Evolutionary conservation across 2,113 vertebrate genomes (phyloP).

Genomic region (Ageneiosus marmoratus): DNA sequence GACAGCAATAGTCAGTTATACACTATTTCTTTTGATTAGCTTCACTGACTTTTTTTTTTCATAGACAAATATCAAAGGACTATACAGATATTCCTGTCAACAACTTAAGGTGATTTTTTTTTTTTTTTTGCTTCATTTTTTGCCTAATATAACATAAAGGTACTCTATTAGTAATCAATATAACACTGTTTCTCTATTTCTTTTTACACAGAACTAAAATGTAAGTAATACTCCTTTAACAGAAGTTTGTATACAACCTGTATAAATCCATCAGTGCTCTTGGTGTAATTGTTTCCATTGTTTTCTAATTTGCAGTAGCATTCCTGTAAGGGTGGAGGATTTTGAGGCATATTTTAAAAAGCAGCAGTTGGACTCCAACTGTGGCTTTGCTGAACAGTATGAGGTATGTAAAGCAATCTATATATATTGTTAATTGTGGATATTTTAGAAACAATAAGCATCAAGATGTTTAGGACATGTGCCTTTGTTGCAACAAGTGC

Average conservation of each 20-base stretch:
- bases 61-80: slow-evolving; percentile 60
- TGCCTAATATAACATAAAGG: not conserved
- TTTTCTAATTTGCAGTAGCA: slow-evolving; percentile 59
- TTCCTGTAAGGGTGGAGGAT: slow-evolving; percentile 80
- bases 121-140: not conserved
- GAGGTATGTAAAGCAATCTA: slow-evolving; percentile 74
- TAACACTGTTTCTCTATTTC: slow-evolving; percentile 6
- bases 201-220: slow-evolving; percentile 61
- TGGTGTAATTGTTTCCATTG: not conserved
- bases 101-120: slow-evolving; percentile 63
- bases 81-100: slow-evolving; percentile 67
- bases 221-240: slow-evolving; percentile 61
- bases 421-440: not conserved
- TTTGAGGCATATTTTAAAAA: slow-evolving; percentile 88
- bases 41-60: not conserved
- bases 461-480: not conserved
- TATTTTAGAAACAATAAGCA: not conserved
- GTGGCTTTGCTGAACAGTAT: slow-evolving; percentile 94
- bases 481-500: not conserved
- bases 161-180: not conserved
- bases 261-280: not conserved
- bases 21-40: not conserved
- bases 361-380: slow-evolving; percentile 90
- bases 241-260: not conserved
- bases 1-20: not conserved